Evolutionary conservation across 92 coral and sea anemone genomes (phyloP).

Genomic region (Montipora capitata): DNA sequence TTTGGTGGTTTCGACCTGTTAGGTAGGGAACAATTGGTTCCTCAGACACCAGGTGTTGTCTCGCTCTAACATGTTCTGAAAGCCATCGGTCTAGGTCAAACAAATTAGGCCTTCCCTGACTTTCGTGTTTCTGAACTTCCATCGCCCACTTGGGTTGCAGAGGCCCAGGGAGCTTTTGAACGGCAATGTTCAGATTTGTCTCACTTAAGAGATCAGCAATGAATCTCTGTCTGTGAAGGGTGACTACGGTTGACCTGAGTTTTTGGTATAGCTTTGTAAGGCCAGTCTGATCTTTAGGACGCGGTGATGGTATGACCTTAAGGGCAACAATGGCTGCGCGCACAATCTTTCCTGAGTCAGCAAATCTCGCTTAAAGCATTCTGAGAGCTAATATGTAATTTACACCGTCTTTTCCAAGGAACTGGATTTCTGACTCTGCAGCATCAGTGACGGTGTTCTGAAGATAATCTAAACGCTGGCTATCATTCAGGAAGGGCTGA

Average conservation of each 20-base stretch:
- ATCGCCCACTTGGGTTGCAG: too few species aligned
- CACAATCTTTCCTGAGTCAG: conserved; percentile 71
- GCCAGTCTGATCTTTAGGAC: conserved; percentile 55
- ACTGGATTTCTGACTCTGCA: conserved; percentile 65
- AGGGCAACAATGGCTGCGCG: conserved; percentile 66
- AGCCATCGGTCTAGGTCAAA: conserved; percentile 71
- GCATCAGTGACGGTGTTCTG: conserved; percentile 43
- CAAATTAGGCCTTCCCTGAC: conserved; percentile 67
- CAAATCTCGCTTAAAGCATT: conserved; percentile 60
- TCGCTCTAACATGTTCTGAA: conserved; percentile 67
- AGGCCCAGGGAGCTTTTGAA: conserved; percentile 50
- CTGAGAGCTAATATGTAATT: conserved; percentile 51
- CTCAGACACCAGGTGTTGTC: conserved; percentile 57
- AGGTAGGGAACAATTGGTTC: too few species aligned
- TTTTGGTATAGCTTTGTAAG: conserved; percentile 53
- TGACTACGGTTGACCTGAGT: conserved; percentile 58
- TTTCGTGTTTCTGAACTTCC: conserved; percentile 66
- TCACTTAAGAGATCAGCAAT: conserved; percentile 71
- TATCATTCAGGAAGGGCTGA: conserved; percentile 59
- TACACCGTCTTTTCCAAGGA: conserved; percentile 63
- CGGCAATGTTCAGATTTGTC: conserved; percentile 61
- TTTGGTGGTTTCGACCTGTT: too few species aligned
- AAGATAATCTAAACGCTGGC: conserved; percentile 65
- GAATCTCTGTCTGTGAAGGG: conserved; percentile 71
- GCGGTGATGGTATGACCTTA: conserved; percentile 52